Evolutionary conservation across 2,888 invertebrate genomes (phyloP).

Genomic region (Trissonchulus sp.): DNA sequence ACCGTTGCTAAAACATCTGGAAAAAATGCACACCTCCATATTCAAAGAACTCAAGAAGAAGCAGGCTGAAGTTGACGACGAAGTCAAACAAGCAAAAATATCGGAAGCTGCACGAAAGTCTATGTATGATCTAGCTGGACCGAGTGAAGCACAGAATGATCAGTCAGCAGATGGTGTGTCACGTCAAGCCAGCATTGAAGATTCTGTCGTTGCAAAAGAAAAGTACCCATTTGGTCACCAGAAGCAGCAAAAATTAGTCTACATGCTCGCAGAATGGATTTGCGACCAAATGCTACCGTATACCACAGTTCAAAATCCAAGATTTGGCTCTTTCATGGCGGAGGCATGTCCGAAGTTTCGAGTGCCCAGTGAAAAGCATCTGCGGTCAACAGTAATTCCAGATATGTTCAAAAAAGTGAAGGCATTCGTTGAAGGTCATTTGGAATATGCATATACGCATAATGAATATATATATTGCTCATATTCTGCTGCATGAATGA

Average conservation of each 20-base stretch:
- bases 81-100: background rate
- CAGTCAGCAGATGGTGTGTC: no score
- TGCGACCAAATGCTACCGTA: background rate
- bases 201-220: background rate
- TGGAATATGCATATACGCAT: no score
- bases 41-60: background rate
- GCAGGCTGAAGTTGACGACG: background rate
- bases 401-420: background rate
- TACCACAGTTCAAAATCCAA: background rate
- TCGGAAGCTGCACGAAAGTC: no score
- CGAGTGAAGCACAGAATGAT: no score
- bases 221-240: background rate
- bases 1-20: background rate
- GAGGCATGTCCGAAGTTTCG: background rate
- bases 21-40: background rate
- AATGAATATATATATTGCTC: no score
- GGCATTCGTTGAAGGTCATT: background rate
- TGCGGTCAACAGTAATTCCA: background rate
- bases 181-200: background rate
- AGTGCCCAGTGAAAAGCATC: conserved; percentile 1
- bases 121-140: no score
- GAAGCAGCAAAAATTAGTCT: background rate
- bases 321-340: background rate
- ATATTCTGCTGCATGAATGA: no score
- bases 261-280: background rate